Conservation (phyloP, 2,113 vertebrate genomes). For the Sarotherodon lohbergeri region DNA sequence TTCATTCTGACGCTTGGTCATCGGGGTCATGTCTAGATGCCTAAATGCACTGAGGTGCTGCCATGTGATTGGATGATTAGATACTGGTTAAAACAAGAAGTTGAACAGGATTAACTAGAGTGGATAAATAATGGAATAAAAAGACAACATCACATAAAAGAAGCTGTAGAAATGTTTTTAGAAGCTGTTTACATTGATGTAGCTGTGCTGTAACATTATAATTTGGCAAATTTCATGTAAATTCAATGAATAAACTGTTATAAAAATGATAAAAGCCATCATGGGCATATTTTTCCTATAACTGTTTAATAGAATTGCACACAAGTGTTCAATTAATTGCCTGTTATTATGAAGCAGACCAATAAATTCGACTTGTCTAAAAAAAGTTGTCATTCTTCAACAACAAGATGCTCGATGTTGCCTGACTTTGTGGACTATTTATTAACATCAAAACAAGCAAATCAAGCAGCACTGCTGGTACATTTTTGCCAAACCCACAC, state of each 20-base stretch:
- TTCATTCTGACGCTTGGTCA: not conserved
- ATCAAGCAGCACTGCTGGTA: not conserved
- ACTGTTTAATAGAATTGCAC: not conserved
- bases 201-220: not conserved
- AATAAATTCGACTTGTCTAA: not conserved
- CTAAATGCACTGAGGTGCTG: not conserved
- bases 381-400: not conserved
- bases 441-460: not conserved
- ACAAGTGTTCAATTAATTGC: not conserved
- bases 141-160: not conserved
- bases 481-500: not conserved
- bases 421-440: accelerated
- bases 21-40: not conserved
- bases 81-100: not conserved
- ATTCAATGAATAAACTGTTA: not conserved
- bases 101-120: not conserved
- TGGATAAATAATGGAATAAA: not conserved
- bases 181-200: not conserved
- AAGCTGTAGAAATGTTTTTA: not conserved
- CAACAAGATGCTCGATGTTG: not conserved
- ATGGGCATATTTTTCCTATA: not conserved
- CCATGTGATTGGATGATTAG: not conserved
- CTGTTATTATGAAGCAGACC: not conserved
- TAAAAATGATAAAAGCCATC: not conserved
- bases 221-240: not conserved